A percentile compares a stretch with the other conserved stretches of the same genome.
phyloP scores from a whole-genome alignment of 2,113 vertebrate species.

The Cariama cristata region DNA sequence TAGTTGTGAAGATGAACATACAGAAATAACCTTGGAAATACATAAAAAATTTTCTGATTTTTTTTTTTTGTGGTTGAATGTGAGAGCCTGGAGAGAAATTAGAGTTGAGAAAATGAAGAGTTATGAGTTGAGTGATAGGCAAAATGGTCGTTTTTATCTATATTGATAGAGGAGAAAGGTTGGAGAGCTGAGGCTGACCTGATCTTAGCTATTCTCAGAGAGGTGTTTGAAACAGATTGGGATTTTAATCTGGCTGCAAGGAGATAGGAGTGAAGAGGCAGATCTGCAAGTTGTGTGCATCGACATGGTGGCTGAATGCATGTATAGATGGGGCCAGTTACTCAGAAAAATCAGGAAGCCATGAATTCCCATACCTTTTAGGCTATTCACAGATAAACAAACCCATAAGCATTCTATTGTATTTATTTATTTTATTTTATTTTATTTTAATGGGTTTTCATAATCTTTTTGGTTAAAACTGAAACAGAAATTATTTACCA shows the following conservation, averaged over 20 bases:
- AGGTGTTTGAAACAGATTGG: neutral
- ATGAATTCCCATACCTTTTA: neutral
- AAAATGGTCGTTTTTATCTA: neutral
- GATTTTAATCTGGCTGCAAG: neutral
- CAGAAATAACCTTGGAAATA: neutral
- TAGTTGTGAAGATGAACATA: neutral
- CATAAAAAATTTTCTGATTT: neutral
- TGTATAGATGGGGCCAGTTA: neutral
- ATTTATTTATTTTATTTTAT: neutral
- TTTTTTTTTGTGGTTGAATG: neutral
- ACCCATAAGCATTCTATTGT: neutral
- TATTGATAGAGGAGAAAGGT: neutral
- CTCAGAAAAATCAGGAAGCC: neutral
- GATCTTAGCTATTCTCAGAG: neutral
- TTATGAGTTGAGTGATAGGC: neutral
- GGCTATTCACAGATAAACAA: neutral
- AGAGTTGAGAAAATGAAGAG: neutral
- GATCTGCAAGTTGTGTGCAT: neutral
- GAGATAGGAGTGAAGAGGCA: neutral
- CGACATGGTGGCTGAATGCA: accelerated
- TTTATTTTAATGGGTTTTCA: neutral
- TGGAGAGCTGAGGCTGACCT: neutral
- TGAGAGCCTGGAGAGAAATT: neutral
- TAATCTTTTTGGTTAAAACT: neutral
- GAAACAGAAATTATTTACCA: neutral